Conservation (phyloP, 2,888 invertebrate genomes). For the Chalcosyrphus nemorum region DNA sequence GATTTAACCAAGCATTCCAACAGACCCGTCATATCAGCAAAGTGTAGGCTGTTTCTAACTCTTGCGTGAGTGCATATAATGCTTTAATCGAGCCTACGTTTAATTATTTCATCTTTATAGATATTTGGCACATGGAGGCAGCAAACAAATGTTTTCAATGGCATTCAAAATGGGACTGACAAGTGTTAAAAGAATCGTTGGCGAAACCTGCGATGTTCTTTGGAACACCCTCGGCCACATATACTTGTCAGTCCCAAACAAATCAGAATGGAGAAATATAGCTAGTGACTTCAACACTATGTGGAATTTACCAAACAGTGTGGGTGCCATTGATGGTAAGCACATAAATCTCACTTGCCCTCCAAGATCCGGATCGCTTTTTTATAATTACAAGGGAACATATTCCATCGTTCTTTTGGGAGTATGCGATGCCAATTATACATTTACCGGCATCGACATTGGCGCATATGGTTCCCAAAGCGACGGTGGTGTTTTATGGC, state of each 20-base stretch:
- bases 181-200: background rate
- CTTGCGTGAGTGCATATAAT: background rate
- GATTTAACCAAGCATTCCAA: background rate
- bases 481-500: too few relatives aligned
- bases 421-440: too few relatives aligned
- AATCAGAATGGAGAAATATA: background rate
- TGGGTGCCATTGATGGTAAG: background rate
- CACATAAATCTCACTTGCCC: background rate
- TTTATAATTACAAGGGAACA: background rate
- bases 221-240: background rate
- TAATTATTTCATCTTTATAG: background rate
- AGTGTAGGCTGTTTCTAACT: background rate
- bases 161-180: background rate
- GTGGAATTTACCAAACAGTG: background rate
- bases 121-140: constrained; percentile 4
- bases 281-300: background rate
- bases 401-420: background rate
- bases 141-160: background rate
- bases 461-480: too few relatives aligned
- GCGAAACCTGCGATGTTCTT: background rate
- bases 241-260: background rate
- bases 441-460: too few relatives aligned
- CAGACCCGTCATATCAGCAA: too few relatives aligned
- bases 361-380: background rate
- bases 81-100: background rate